Base-by-base conservation (phyloP, 1,140 invertebrate genomes). In the Heliconius congener region DNA sequence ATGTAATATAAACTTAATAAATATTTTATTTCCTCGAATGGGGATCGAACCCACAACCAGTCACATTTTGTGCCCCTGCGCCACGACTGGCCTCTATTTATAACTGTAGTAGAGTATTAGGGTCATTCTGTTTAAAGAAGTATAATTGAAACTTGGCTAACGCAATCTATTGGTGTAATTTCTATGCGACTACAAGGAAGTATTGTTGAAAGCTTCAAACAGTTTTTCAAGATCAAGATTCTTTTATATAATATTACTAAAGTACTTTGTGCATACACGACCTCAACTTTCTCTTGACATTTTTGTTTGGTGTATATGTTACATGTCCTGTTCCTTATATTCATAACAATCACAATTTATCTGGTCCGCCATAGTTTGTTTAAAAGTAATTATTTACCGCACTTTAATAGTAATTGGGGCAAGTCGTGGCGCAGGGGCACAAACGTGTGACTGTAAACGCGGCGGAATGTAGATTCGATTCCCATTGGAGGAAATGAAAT, bases 71-170 rank as follows among this genome's bases (percentile, higher is more conserved):
- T 37, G 34, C 34, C 34, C 34, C 34, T 6, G 34, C 34, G 34
- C 34, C 34, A 37, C 34, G 8, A 37, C 34, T 37, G 34, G 34
- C 34, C 34, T 4, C 34, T 37, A 37, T 4, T 37, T 37, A 37
- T 37, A 37, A 37, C 6, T 37, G 71, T 66, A 76, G 78, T 70
- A 8, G 42, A 70, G 75, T 81, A 78, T 78, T 82, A 82, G 57
- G 73, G 73, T 80, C 71, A 79, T 81, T 81, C 18, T 78, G 74
- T 72, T 77, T 76, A 42, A 74, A 71, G 55, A 57, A n/a, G 73
- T 34, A 46, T 42, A 34, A 80, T 60, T 75, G 70, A 57, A 27
- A 79, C 72, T 79, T 81, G 74, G 78, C 78, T 79, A 73, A 42
- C 9, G 37, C 8, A 46, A 60, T 75, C 74, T 19, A 13, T 60